A percentile compares a stretch with the other conserved stretches of the same genome.
These are phyloP conservation scores for Pluvialis apricaria DNA, from an alignment of 2,113 vertebrate genomes.

Conservation along the genomic window DNA sequence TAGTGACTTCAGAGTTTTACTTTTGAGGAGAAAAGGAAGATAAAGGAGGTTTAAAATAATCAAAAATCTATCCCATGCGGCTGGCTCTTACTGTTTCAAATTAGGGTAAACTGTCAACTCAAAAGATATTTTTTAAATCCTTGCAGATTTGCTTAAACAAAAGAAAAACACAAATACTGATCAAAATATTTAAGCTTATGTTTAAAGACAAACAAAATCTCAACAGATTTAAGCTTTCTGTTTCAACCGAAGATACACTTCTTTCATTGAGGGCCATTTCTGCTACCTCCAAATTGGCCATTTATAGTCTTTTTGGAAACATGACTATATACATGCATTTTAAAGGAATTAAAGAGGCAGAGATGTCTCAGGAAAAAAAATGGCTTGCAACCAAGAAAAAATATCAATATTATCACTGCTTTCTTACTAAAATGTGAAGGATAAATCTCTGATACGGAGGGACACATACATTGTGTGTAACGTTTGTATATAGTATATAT, in stretches of 20 bases:
- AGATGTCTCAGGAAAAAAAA: not conserved
- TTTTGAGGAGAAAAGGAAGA: not conserved
- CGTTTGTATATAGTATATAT: not conserved
- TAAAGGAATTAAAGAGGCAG: not conserved
- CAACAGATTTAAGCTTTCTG: not conserved
- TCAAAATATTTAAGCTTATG: not conserved
- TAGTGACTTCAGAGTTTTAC: not conserved
- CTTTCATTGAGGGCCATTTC: not conserved
- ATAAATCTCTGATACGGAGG: not conserved
- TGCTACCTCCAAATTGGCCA: not conserved
- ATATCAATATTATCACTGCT: not conserved
- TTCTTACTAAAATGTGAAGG: not conserved
- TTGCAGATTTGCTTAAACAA: not conserved
- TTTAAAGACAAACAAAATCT: not conserved
- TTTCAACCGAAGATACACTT: not conserved
- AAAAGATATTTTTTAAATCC: not conserved
- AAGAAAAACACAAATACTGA: not conserved
- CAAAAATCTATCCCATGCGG: not conserved
- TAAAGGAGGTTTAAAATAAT: not conserved
- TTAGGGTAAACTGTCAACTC: not conserved
- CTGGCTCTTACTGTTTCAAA: not conserved
- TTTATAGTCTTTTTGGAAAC: not conserved
- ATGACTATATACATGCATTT: not conserved
- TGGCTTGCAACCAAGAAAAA: not conserved
- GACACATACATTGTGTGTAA: not conserved